A percentile compares a stretch with the other conserved stretches of the same genome.
Conservation (phyloP, 2,888 invertebrate species). For the Heteromurus nitidus region DNA sequence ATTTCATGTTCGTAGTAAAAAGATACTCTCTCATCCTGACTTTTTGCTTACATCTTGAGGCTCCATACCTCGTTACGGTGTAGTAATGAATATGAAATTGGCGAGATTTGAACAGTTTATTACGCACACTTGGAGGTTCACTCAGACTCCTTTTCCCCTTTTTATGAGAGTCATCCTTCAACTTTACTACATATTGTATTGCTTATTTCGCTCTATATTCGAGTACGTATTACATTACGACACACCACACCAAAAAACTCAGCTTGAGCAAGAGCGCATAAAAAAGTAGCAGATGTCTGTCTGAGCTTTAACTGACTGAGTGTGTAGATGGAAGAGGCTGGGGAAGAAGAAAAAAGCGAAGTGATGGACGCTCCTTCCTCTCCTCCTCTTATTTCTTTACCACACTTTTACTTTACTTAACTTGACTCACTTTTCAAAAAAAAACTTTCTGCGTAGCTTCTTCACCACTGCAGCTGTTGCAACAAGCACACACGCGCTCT, state of each 20-base stretch:
- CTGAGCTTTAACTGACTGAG: too few species aligned
- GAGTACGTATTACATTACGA: background rate
- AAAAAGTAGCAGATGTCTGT: conserved; percentile 38
- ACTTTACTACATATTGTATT: conserved; percentile 56
- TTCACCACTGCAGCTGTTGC: conserved; percentile 42
- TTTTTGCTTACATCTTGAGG: background rate
- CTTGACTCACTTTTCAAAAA: conserved; percentile 2
- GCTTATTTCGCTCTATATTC: conserved; percentile 20
- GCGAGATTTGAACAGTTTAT: conserved; percentile 42
- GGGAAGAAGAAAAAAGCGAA: background rate
- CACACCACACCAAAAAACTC: too few species aligned
- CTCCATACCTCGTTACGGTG: background rate
- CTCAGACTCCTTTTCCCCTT: background rate
- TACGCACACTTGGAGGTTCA: conserved; percentile 39
- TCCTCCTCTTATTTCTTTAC: background rate
- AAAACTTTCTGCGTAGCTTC: too few species aligned
- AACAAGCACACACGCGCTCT: background rate
- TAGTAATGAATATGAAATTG: conserved; percentile 43
- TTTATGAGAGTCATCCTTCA: conserved; percentile 46
- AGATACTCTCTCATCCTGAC: background rate
- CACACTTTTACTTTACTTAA: background rate
- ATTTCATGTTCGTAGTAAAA: background rate
- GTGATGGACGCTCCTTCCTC: background rate
- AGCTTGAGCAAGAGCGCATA: conserved; percentile 7
- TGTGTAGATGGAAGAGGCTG: background rate